Evolutionary conservation across 2,797 vertebrate species (phyloP), one percentile per base, ranked within the genome.

Genomic region (Coranthus polyacanthus): DNA sequence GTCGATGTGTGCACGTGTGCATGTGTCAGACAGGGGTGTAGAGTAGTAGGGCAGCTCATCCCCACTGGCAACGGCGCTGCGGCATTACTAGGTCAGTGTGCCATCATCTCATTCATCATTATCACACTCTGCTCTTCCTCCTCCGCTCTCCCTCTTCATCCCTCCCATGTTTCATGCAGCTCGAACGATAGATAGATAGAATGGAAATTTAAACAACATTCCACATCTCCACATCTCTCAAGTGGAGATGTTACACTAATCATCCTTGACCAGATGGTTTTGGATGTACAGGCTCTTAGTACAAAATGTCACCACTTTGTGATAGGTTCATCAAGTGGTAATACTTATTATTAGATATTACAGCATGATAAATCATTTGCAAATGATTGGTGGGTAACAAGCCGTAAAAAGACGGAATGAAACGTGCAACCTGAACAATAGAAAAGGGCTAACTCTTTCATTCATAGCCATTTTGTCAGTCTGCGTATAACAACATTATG

Each of bases 81-180:
- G 57, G 79, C 73, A 38, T 92, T 93, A 92, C 80, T 94, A 89
- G 93, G 92, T 94, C 91, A 94, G 92, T 93, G 90, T 94, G 92
- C 88, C 92, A 92, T 81, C 85, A 75, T 89, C 82, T 89, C 85
- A 89, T 90, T 90, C 86, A 87, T 88, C 88, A 86, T 62, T 73
- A 88, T 87, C 60, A 34, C 76, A 58, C 81, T 49, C 61, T 56
- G 67, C 72, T 81, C 69, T 74, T 74, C 78, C 68, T 88, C 81
- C 61, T 56, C 61, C 20, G 4, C 65, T 67, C 77, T 65, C 43
- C 34, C 54, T 75, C 68, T 62, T 76, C 78, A 70, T 75, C 55
- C 51, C 61, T 68, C 72, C 64, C 51, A 71, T 68, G 51, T 54
- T 50, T 80, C 52, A 60, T 60, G 44, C 32, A 58, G 42, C 12